Conservation (phyloP, 2,888 invertebrate genomes). For the Nomada ruficornis region DNA sequence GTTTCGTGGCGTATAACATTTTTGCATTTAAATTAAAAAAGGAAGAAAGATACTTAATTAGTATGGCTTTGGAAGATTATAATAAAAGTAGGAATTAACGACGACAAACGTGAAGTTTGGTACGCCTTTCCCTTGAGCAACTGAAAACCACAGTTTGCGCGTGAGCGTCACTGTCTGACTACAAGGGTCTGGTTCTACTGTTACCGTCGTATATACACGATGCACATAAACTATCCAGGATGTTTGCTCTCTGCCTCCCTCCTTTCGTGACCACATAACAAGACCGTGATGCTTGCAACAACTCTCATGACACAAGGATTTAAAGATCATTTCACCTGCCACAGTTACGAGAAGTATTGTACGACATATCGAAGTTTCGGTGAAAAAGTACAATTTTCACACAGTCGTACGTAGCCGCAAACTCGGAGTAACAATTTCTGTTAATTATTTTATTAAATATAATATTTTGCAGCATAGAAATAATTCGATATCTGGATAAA, state of each 20-base stretch:
- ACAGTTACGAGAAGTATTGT: neutral
- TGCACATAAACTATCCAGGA: slow-evolving; percentile 45
- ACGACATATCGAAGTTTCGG: neutral
- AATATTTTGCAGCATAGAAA: too few species aligned
- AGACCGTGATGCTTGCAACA: slow-evolving; percentile 18
- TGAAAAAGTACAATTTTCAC: neutral
- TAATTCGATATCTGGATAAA: too few species aligned
- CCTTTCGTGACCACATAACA: slow-evolving; percentile 8
- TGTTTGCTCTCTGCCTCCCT: slow-evolving; percentile 36
- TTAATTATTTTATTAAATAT: too few species aligned
- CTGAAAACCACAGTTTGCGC: slow-evolving; percentile 16
- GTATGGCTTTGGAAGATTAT: too few species aligned
- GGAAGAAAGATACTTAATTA: too few species aligned
- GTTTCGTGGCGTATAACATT: neutral
- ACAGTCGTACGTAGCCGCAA: too few species aligned
- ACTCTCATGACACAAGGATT: slow-evolving; percentile 31
- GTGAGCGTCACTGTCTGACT: slow-evolving; percentile 29
- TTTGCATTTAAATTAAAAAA: neutral
- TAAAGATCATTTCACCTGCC: slow-evolving; percentile 23
- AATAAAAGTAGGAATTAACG: neutral
- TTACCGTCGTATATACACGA: slow-evolving; percentile 20
- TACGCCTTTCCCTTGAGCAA: slow-evolving; percentile 11
- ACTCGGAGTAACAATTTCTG: too few species aligned
- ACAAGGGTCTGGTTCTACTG: slow-evolving; percentile 52
- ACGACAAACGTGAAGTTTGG: neutral